Evolutionary conservation across 2,797 vertebrate genomes (phyloP), one percentile per base, ranked within the genome.

Genomic region (Menidia menidia): DNA sequence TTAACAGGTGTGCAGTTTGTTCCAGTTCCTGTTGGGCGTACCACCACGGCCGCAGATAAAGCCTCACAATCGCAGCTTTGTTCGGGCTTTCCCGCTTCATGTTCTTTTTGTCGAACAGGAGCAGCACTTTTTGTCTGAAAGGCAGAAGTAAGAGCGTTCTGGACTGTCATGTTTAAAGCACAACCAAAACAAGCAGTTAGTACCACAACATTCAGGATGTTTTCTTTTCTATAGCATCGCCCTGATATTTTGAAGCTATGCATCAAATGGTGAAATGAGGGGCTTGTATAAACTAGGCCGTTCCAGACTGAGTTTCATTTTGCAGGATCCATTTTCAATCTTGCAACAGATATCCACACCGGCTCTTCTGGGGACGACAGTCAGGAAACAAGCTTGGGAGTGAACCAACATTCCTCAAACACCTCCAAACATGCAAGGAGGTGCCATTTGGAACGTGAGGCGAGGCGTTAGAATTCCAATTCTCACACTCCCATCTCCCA

Each of bases 381-480:
- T 18, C 71, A 77, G 84, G 74, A 82, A 90, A 78, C 70, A 70
- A 56, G 52, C 59, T 71, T 81, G 85, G 86, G 83, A 91, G 85
- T 75, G 68, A 81, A 81, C 82, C 57, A 81, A 75, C 85, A 90
- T 91, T 90, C 88, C 82, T 83, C 68, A 63, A 51, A 80, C 67
- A 56, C 31, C 41, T 62, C 45, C 42, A 74, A 72, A 77, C 64
- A 67, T 33, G 56, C 64, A 81, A 72, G 76, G 80, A 84, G 82
- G 68, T 31, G 55, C 60, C 80, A 56, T 4, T 8, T 53, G 44
- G 42, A 33, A 66, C 3, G 57, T 64, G 53, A 82, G 65, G 68
- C 66, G 72, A 82, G 9, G 19, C 41, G 43, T 67, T 33, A 81
- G 65, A 73, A 73, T 71, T 77, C 69, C 10, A 57, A 33, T 64